Percentiles rank a stretch among this genome's conserved stretches.
Conservation (phyloP, 2,888 invertebrate species). For the Trichacis sp. region DNA sequence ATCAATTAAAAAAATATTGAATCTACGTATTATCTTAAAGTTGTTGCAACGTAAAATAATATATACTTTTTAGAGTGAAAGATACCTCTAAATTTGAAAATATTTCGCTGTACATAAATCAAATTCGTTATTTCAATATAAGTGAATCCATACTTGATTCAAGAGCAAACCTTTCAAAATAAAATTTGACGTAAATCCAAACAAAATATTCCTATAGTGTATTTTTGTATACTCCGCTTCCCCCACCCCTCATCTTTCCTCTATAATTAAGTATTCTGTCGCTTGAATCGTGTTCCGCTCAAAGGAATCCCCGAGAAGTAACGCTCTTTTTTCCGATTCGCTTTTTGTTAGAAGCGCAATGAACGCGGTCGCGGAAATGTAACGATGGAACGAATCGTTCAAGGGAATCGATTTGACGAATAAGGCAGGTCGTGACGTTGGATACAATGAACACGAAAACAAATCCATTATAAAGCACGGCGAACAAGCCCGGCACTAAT, state of each 20-base stretch:
- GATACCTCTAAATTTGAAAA: no score
- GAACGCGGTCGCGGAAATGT: slow-evolving; percentile 5
- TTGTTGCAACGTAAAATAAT: no score
- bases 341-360: neutral
- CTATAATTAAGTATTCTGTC: slow-evolving; percentile 62
- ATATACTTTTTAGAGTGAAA: no score
- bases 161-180: no score
- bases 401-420: slow-evolving; percentile 29
- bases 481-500: slow-evolving; percentile 62
- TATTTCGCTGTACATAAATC: no score
- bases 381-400: slow-evolving; percentile 15
- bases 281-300: slow-evolving; percentile 56
- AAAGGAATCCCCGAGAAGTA: neutral
- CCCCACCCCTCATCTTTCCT: slow-evolving; percentile 44
- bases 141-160: no score
- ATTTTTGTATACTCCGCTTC: no score
- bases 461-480: slow-evolving; percentile 36
- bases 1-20: no score
- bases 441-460: slow-evolving; percentile 37
- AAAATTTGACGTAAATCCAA: no score
- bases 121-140: no score
- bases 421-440: slow-evolving; percentile 37
- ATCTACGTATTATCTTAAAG: no score
- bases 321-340: neutral
- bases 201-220: no score